These are phyloP conservation scores for Nephrotoma guestfalica DNA, from an alignment of 2,888 invertebrate species.

Conservation along the genomic window DNA sequence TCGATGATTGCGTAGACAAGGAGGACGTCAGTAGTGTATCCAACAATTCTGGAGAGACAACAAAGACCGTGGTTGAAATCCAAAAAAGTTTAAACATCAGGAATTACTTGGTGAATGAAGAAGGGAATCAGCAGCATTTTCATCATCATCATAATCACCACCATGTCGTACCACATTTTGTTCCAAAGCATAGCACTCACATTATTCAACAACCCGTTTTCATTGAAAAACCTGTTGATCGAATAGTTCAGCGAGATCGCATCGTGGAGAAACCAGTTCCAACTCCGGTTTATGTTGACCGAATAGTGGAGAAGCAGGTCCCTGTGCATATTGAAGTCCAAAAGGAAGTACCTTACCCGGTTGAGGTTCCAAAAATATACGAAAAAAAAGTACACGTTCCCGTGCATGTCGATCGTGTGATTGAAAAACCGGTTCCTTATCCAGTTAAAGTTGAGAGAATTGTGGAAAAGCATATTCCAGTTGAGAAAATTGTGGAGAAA, in stretches of 20 bases:
- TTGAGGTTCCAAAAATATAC: conserved; percentile 18
- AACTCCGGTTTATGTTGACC: conserved; percentile 30
- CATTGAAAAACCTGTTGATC: conserved; percentile 22
- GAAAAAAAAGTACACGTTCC: conserved; percentile 20
- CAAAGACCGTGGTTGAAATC: conserved; percentile 44
- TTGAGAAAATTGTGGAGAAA: conserved; percentile 33
- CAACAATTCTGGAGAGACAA: conserved; percentile 8
- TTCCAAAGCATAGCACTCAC: background rate
- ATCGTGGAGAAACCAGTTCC: conserved; percentile 21
- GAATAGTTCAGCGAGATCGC: conserved; percentile 23
- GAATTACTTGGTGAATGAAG: conserved; percentile 29
- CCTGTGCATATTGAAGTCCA: conserved; percentile 20
- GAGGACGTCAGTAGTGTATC: conserved; percentile 8
- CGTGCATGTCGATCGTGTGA: conserved; percentile 23
- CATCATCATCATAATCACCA: conserved; percentile 17
- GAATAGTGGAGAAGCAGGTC: conserved; percentile 29
- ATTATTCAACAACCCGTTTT: conserved; percentile 12
- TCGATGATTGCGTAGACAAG: conserved; percentile 8
- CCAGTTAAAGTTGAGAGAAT: conserved; percentile 37
- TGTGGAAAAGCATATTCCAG: conserved; percentile 31
- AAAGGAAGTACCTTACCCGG: conserved; percentile 29
- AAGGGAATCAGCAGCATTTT: conserved; percentile 10
- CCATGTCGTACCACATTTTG: conserved; percentile 29
- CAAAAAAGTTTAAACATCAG: conserved; percentile 42
- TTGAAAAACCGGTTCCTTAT: conserved; percentile 22